Base-by-base conservation (phyloP, 1,140 invertebrate genomes). In the Musca domestica region DNA sequence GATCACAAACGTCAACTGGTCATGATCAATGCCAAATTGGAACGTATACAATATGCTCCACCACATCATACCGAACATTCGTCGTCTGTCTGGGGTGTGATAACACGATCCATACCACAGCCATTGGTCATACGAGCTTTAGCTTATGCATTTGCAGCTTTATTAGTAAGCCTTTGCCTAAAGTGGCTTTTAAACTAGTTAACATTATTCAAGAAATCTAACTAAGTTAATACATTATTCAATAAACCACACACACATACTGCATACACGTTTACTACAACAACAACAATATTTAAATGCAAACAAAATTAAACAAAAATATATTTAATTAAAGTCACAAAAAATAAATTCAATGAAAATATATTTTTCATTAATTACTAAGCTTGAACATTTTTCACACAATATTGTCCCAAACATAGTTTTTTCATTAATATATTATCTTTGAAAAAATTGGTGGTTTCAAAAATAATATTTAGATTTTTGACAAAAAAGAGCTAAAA, bases 11-110 rank as follows among this genome's bases (percentile, higher is more conserved):
- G 71, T 12, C 77, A 80, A 63, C 58, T 81, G 15, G 70, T 71
- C n/a, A 70, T 72, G 17, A 79, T 81, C 6, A 69, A 72, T 41
- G 65, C 68, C 22, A 73, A 74, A 6, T 63, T 81, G 51, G 77
- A 81, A 10, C 73, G 77, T 1, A 73, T 81, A 25, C 78, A 79
- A 67, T 81, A 74, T 56, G 72, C 77, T 5, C 77, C 77, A 3
- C 47, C 69, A 17, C 49, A 19, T 48, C 10, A 61, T 46, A 46
- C 48, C 68, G 12, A 25, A 19, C 46, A 54, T 25, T 67, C 67
- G 22, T 49, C 47, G n/a, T 47, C 64, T 4, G 41, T 65, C 1
- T 27, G 30, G 15, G 41, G 58, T 49, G 54, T 52, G 17, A 46
- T 69, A 56, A 56, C 64, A 15, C 41, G 64, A 30, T 61, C 65